Conservation (phyloP, 2,888 invertebrate species). For the Philonicus albiceps region DNA sequence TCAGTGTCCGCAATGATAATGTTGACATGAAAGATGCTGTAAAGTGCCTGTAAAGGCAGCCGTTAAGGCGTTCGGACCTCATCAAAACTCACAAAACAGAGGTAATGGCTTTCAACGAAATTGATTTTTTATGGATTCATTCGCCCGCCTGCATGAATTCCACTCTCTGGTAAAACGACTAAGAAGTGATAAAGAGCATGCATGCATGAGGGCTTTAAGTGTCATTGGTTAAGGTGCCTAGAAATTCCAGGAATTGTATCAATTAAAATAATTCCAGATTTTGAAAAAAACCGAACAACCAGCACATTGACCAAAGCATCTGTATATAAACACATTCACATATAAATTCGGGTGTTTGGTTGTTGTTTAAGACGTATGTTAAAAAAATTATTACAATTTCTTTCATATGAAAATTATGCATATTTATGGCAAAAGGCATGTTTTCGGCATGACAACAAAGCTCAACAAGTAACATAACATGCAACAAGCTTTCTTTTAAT, state of each 20-base stretch:
- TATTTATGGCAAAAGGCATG: background rate
- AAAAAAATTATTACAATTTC: background rate
- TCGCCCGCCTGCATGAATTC: background rate
- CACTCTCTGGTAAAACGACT: background rate
- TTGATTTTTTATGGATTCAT: slow-evolving; percentile 36
- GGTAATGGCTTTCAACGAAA: slow-evolving; percentile 9
- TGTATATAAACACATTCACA: background rate
- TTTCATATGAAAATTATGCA: background rate
- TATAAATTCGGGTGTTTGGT: background rate
- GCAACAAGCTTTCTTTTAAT: background rate
- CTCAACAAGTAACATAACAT: background rate
- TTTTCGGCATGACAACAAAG: background rate
- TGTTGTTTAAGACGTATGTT: background rate
- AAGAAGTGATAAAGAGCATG: slow-evolving; percentile 1
- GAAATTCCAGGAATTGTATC: background rate
- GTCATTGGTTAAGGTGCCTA: background rate
- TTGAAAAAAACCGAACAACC: background rate
- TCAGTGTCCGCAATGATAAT: slow-evolving; percentile 14
- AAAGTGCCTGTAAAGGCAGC: slow-evolving; percentile 13
- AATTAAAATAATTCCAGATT: background rate
- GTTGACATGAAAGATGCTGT: slow-evolving; percentile 33
- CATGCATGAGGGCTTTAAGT: background rate
- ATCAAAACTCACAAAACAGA: slow-evolving; percentile 9
- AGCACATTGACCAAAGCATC: background rate
- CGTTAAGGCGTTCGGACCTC: background rate